Base-by-base conservation (phyloP, 2,113 vertebrate species). In the Clarias magur region DNA sequence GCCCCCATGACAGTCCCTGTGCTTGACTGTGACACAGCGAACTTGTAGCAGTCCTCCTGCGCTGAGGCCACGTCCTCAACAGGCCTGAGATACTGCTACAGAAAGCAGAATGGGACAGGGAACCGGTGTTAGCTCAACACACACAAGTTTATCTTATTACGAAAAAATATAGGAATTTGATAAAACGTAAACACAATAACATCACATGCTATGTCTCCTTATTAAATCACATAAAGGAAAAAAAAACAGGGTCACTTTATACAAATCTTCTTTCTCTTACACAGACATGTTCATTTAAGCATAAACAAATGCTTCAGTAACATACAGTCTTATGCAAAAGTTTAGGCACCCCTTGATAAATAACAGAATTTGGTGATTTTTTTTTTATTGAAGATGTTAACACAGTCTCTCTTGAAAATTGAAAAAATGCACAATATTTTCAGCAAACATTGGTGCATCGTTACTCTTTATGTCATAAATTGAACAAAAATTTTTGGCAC, bases 1-100 rank as follows among this genome's bases (percentile, higher is more conserved):
- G 98, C 98, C 0, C 98, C 98, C 97, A 99, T 99, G 72, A 99
- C 98, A 0, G 98, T 99, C 15, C 98, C 98, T 0, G 98, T 99
- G 93, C 96, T 98, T 3, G 98, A 99, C 94, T 99, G 98, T 17
- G 98, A 99, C 92, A 99, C 96, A 11, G 98, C 98, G 0, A 99
- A 99, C 92, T 99, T 99, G 91, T 99, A 99, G 93, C 98, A 99
- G 94, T 99, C 97, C 0, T 99, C 98, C 93, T 98, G 97, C 63
- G 96, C 96, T 0, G 97, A 99, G 56, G 98, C 97, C 89, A 97
- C 97, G 0, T 99, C 98, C 93, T 99, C 98, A 34, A 99, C 98
- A 0, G 98, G 97, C 72, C 98, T 94, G 89, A 99, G 95, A 92
- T 99, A 99, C 97, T 99, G 98, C 98, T 99, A 92, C 68, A 60